Percentiles rank a stretch among this genome's conserved stretches.
These are phyloP conservation scores for Junonia oenone DNA, from an alignment of 2,888 invertebrate species.

Conservation along the genomic window DNA sequence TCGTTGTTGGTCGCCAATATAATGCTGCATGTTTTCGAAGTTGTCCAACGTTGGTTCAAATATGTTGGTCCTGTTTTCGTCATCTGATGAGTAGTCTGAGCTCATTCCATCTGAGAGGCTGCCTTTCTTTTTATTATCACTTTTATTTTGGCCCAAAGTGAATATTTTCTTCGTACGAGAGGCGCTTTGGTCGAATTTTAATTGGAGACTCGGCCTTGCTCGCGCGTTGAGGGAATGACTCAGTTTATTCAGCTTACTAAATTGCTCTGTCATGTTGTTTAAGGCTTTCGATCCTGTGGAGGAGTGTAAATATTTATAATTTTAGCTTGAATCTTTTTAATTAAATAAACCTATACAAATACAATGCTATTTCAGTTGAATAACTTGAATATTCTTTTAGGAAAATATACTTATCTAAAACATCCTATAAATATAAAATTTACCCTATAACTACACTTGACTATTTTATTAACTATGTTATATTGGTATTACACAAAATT, in stretches of 20 bases:
- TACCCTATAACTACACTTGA: too few species aligned
- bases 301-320: not conserved
- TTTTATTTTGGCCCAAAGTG: constrained; percentile 65
- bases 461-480: too few species aligned
- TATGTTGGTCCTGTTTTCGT: constrained; percentile 70
- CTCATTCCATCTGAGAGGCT: constrained; percentile 83
- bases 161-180: constrained; percentile 72
- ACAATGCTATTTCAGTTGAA: too few species aligned
- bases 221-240: constrained; percentile 82
- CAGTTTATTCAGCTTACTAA: constrained; percentile 89
- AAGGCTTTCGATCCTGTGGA: constrained; percentile 88
- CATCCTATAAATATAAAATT: too few species aligned
- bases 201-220: constrained; percentile 70
- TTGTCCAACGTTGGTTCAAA: constrained; percentile 74
- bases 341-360: not conserved
- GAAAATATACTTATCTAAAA: too few species aligned
- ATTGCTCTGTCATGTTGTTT: constrained; percentile 91
- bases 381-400: too few species aligned
- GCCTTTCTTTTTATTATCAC: constrained; percentile 80
- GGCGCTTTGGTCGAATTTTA: constrained; percentile 68
- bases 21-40: constrained; percentile 71
- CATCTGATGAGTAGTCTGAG: constrained; percentile 76
- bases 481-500: too few species aligned
- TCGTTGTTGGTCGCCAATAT: constrained; percentile 55
- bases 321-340: not conserved